A percentile compares a stretch with the other conserved stretches of the same genome.
Evolutionary conservation across 92 coral and sea anemone species (phyloP).

Genomic region (Zoanthus solanderi): DNA sequence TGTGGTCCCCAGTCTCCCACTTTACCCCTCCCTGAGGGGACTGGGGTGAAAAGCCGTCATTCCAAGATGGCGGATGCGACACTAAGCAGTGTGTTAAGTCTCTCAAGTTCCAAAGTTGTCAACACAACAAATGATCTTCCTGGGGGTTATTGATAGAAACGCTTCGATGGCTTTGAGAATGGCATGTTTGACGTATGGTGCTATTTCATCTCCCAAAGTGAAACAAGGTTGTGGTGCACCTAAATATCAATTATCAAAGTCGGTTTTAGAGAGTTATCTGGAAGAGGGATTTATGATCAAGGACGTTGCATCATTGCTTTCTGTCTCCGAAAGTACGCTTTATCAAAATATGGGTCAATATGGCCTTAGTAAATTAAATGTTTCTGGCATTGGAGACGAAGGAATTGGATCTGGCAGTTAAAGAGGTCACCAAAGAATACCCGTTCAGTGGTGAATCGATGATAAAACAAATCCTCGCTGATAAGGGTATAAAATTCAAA

Average conservation of each 20-base stretch:
- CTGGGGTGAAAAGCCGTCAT: too few relatives aligned
- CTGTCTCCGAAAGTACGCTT: not conserved
- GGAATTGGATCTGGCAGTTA: slow-evolving; percentile 53
- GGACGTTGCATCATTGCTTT: too few relatives aligned
- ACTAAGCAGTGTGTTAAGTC: not conserved
- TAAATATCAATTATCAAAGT: too few relatives aligned
- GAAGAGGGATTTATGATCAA: too few relatives aligned
- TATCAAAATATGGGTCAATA: slow-evolving; percentile 15
- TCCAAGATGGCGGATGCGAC: too few relatives aligned
- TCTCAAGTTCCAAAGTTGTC: not conserved
- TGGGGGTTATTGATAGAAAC: not conserved
- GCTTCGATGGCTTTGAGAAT: not conserved
- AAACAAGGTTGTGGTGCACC: too few relatives aligned
- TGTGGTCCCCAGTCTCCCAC: not conserved
- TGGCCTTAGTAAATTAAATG: slow-evolving; percentile 1
- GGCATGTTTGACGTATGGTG: not conserved
- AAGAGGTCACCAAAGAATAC: slow-evolving; percentile 41
- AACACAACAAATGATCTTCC: not conserved
- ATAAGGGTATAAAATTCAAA: slow-evolving; percentile 42
- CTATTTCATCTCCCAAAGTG: not conserved
- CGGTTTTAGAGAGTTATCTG: too few relatives aligned
- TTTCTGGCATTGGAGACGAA: slow-evolving; percentile 22
- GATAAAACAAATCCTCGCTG: too few relatives aligned
- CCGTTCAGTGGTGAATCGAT: slow-evolving; percentile 62
- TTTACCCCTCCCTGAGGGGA: too few relatives aligned